Base-by-base conservation (phyloP, 2,888 invertebrate genomes). In the Leptogaster cylindrica region DNA sequence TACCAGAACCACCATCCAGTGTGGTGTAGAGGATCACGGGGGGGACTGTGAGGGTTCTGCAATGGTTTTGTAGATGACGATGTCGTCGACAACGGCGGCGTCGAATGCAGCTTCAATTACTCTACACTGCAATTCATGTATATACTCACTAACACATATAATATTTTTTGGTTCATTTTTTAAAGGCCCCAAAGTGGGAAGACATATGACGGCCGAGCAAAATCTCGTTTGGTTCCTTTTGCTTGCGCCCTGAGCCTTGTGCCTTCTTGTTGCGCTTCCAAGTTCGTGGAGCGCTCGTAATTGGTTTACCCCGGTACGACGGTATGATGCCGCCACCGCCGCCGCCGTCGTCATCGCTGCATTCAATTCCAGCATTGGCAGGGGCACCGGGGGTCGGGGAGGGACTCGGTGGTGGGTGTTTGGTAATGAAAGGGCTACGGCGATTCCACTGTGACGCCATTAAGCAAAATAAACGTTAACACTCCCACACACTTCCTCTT, bases 131-230 rank as follows among this genome's bases (percentile, higher is more conserved):
- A 36, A 55, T 55, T 55, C 39, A 36, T 39, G 36, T 39, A 39
- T 12, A 36, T 55, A 39, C 55, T 36, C 55, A 55, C 55, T 55
- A 55, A 55, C 55, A 55, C 55, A 55, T 23, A 36, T 55, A 55
- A 36, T 55, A 33, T 55, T 55, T 55, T 55, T 55, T 36, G 36
- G 39, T 55, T 39, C 20, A 25, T 55, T 55, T 55, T 55, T 55
- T 36, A 55, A 55, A 39, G 33, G 16, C 2, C 6, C 23, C 4
- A 16, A 12, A 41, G 10, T 18, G 16, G 36, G 36, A 55, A 55
- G 55, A 55, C 55, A 55, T 55, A 39, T 55, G 55, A 39, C 39
- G 36, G 36, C 33, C 39, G 12, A 52, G 55, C 12, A 36, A 55
- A 39, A 55, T 55, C 36, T 55, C 23, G 39, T 12, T n/a, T 23